Base-by-base conservation (phyloP, 2,113 vertebrate species). In the Lipophrys pholis region DNA sequence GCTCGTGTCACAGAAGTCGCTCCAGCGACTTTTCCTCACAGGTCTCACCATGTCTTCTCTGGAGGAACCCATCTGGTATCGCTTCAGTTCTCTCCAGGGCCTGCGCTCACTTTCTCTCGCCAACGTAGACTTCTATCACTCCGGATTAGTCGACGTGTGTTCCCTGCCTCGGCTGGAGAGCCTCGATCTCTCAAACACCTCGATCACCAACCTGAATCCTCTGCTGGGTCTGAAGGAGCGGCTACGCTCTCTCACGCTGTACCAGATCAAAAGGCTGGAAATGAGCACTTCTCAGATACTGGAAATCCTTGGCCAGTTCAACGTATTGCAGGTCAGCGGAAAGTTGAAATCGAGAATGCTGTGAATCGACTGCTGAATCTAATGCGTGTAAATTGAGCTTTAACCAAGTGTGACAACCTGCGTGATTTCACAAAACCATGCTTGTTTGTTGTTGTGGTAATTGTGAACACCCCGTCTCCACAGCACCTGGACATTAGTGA, bases 251-350 rank as follows among this genome's bases (percentile, higher is more conserved):
- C 93, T 99, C 43, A 99, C 98, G 45, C 95, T 99, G 91, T 96
- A 99, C 87, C 98, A 99, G 91, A 92, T 99, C 83, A 99, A 99
- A 93, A 96, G 98, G 89, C 95, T 99, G 90, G 98, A 99, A 94
- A 99, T 99, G 97, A 99, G 95, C 68, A 98, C 96, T 0, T 95
- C 95, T 11, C 97, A 99, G 87, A 94, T 99, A 74, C 85, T 99
- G 75, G 95, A 94, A 51, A 97, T 99, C 69, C 95, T 99, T 41
- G 94, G 95, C 63, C 96, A 98, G 91, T 81, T 99, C 16, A 94
- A 94, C 58, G 93, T 94, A 36, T 90, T 99, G 85, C 91, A 93
- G 89, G 91, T 93, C 2, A 41, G 84, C 59, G 10, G 11, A 14
- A 38, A 9, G 16, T 3, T 7, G 49, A 14, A 35, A 38, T 1